Base-by-base conservation (phyloP, 1,140 invertebrate genomes). In the Grapholita molesta region DNA sequence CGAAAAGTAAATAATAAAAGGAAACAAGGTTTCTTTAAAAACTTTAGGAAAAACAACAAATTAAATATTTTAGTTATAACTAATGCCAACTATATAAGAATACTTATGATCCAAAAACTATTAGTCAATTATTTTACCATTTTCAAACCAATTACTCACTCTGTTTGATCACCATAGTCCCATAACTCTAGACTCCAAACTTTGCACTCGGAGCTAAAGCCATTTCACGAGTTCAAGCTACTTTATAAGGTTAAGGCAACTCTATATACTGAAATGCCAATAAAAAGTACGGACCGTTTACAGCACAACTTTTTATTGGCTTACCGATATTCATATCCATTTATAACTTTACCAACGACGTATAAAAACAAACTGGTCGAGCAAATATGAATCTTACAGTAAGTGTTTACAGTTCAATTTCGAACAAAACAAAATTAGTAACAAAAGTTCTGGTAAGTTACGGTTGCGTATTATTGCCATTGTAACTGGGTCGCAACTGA, bases 231-330 rank as follows among this genome's bases (percentile, higher is more conserved):
- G 35, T 38, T 38, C 0, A 38, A 38, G 35, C 35, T 12, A 38
- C 35, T 38, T 38, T 38, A 32, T 32, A 38, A 38, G 35, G 35
- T 38, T 38, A 38, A 38, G n/a, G 30, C 32, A 33, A 33, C 35
- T 38, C n/a, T 38, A 38, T 38, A 38, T n/a, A 12, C 35, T 42
- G 38, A 42, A 42, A 42, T 42, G 64, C 61, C 71, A 69, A 73
- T 77, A 77, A 77, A 75, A 75, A 70, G 64, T 70, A 68, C 67
- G 70, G 57, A 68, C 55, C 68, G 68, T 76, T 82, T 74, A 74
- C 70, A 42, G 78, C 76, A 30, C 72, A 85, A 88, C 78, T 89
- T 89, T 88, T 86, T 89, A 89, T 87, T 87, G 84, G 79, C 76
- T 70, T 72, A 15, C 38, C 38, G 38, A 42, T 42, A 42, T 42